Evolutionary conservation across 2,888 invertebrate genomes (phyloP), one percentile per base, ranked within the genome.

Genomic region (Rhyacophila evoluta): DNA sequence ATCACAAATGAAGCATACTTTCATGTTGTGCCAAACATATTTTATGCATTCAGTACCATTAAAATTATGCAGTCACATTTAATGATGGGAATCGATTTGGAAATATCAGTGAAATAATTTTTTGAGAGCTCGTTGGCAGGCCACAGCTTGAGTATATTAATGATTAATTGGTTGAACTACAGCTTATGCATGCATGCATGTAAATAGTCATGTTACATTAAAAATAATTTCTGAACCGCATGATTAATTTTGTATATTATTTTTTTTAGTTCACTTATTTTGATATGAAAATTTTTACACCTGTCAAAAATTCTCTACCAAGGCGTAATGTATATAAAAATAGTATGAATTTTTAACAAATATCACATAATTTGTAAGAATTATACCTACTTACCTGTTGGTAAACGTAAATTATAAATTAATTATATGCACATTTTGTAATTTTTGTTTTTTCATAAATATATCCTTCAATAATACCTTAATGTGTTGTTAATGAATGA

Each of bases 341-440:
- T 55, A 55, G 15, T 55, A 25, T 8, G 19, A 55, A 55, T 25
- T 55, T n/a, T n/a, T 12, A 55, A 55, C 15, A 55, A 55, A 55
- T 55, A 55, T 55, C 55, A 55, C 25, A 25, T 55, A 55, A 55
- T 55, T 55, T 55, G 15, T 55, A 55, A 55, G 55, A 10, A 55
- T 55, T 55, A 55, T 55, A 25, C 55, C 25, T 55, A 55, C 55
- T 19, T 55, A 19, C 29, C 29, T 55, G 19, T 55, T 55, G 25
- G 55, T 55, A 19, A 55, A 19, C 55, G 15, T 69, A 55, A 15
- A 76, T 71, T 71, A 76, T 76, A 71, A 71, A 72, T 39, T 55
- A 71, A 39, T 71, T 76, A 39, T 76, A 39, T 76, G 76, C 76
- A 76, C 76, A 76, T 76, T 71, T 55, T 69, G 69, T 33, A 25